Conservation (phyloP, 2,888 invertebrate species). For the Tachina lurida region DNA sequence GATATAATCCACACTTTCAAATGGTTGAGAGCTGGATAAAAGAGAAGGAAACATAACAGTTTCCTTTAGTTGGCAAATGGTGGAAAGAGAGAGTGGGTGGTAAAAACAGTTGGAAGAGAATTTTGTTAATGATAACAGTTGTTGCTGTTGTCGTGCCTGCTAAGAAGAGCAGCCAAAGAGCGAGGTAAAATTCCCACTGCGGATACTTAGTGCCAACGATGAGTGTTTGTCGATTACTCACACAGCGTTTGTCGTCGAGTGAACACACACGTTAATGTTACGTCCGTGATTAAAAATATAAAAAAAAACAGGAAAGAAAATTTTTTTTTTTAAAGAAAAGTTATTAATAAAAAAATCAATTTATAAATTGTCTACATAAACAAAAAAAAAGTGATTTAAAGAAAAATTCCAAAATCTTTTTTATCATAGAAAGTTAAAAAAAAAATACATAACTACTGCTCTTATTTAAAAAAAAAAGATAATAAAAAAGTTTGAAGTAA, state of each 20-base stretch:
- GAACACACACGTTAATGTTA: constrained; percentile 76
- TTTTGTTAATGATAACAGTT: constrained; percentile 39
- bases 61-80: neutral
- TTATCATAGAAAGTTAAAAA: neutral
- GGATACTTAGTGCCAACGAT: constrained; percentile 78
- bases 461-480: neutral
- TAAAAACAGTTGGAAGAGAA: constrained; percentile 19
- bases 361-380: constrained; percentile 5
- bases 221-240: constrained; percentile 80
- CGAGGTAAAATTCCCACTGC: constrained; percentile 55
- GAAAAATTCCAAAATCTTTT: constrained; percentile 8
- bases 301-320: constrained; percentile 56
- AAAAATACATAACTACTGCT: constrained; percentile 13
- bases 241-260: constrained; percentile 82
- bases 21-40: constrained; percentile 28
- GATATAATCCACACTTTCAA: constrained; percentile 66
- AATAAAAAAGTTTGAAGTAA: neutral
- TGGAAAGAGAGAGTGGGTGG: constrained; percentile 9
- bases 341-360: neutral
- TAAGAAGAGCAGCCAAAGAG: constrained; percentile 49
- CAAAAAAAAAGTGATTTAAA: neutral
- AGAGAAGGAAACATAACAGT: constrained; percentile 6
- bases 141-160: neutral
- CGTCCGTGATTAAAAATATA: constrained; percentile 53
- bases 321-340: neutral